Evolutionary conservation across 2,797 vertebrate species (phyloP), one percentile per base, ranked within the genome.

Genomic region (Bradypus variegatus): DNA sequence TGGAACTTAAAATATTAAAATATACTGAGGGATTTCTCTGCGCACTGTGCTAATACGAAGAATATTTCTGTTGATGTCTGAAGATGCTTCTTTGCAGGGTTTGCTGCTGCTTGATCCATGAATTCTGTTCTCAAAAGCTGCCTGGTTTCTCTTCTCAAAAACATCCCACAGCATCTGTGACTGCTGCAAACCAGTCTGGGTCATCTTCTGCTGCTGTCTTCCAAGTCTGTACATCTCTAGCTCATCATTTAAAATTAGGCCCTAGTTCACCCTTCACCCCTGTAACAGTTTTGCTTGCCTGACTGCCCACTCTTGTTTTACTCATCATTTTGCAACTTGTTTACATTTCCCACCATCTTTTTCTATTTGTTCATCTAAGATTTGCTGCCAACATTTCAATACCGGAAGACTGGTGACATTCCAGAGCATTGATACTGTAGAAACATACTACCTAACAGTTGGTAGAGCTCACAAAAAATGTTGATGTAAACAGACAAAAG

Each of bases 141-240:
- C 78, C 36, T 86, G 82, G 41, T 36, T 90, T 95, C 75, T 93
- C 29, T 23, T 85, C 58, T 86, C 75, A 70, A 75, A 86, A 90
- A 81, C 75, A 91, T 19, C 25, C 83, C 70, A 64, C 5, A 41
- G 50, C 5, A 65, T 27, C 36, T 70, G 31, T 81, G 64, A 80
- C 31, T 72, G 25, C 64, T 75, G 19, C n/a, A 79, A 50, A 72
- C n/a, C n/a, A 84, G 76, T 82, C 29, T 13, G 55, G 48, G 48
- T 69, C 38, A 78, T 53, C 55, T 41, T 83, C 50, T 72, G 41
- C 62, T 58, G 70, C 64, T 76, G 88, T 53, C 41, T 78, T 76
- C 79, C 60, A 88, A 53, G 75, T 65, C 76, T 77, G 75, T 53
- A 41, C 15, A 33, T 50, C 76, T 62, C 1, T 67, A 36, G 8